Percentiles rank a stretch among this genome's conserved stretches.
Evolutionary conservation across 1,140 invertebrate species (phyloP).

Genomic region (Philotrypesis tridentata): DNA sequence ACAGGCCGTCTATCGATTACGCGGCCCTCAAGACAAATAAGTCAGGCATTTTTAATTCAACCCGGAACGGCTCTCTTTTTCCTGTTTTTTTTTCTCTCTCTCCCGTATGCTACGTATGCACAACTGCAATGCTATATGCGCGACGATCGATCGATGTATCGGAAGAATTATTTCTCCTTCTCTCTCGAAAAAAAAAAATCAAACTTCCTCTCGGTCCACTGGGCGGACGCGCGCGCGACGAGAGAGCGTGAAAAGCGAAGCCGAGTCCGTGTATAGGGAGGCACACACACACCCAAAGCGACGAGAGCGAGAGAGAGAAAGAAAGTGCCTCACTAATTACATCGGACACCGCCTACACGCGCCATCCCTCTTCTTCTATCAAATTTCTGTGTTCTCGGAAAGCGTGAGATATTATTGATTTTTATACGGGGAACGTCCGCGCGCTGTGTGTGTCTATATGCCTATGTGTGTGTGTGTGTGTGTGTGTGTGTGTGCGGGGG

Average conservation of each 20-base stretch:
- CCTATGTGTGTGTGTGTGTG: slow-evolving; percentile 16
- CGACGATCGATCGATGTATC: too few species aligned
- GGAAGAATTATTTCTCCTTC: background rate
- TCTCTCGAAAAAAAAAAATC: too few species aligned
- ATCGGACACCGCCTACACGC: background rate
- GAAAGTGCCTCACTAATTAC: slow-evolving; percentile 35
- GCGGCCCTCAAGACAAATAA: slow-evolving; percentile 29
- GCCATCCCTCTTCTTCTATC: slow-evolving; percentile 34
- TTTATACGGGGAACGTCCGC: slow-evolving; percentile 61
- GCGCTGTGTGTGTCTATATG: slow-evolving; percentile 22
- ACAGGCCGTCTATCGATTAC: slow-evolving; percentile 33
- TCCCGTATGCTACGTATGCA: background rate
- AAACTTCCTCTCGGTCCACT: too few species aligned
- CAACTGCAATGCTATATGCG: too few species aligned
- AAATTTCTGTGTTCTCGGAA: slow-evolving; percentile 54
- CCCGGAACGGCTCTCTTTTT: background rate
- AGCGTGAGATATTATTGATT: slow-evolving; percentile 74
- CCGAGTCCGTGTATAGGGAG: too few species aligned
- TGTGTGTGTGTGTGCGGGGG: slow-evolving; percentile 52
- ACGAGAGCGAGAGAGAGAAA: background rate
- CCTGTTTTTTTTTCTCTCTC: background rate
- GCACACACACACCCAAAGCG: too few species aligned
- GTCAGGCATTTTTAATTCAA: slow-evolving; percentile 34
- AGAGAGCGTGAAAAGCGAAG: too few species aligned
- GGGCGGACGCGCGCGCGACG: background rate